phyloP scores from a whole-genome alignment of 1,140 invertebrate genomes.

The Metopolophium dirhodum region DNA sequence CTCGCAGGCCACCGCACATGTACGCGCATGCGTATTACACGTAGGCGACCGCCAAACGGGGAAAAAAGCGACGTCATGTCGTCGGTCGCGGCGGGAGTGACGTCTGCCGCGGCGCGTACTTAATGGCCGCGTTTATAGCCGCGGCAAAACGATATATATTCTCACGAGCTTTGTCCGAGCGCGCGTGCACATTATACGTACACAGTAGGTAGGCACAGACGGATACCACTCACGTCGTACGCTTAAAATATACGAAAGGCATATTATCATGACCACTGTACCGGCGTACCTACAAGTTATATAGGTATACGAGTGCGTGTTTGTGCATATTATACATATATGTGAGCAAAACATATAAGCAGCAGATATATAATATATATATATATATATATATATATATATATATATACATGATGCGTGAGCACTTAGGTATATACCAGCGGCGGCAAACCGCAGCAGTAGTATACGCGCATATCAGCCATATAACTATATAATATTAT shows the following conservation, averaged over 20 bases:
- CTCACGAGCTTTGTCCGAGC: conserved; percentile 25
- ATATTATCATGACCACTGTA: neutral
- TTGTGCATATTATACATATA: too few relatives aligned
- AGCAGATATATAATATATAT: too few relatives aligned
- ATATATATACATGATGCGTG: neutral
- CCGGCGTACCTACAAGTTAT: too few relatives aligned
- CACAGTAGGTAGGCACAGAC: neutral
- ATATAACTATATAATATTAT: neutral
- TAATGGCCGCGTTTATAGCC: neutral
- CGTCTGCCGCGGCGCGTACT: neutral
- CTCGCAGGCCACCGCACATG: neutral
- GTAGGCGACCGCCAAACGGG: neutral
- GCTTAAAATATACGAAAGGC: conserved; percentile 16
- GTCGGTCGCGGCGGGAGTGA: neutral
- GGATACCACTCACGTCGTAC: neutral
- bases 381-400: too few relatives aligned
- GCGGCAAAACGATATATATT: conserved; percentile 20
- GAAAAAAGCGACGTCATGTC: neutral
- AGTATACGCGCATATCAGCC: too few relatives aligned
- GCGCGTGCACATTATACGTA: neutral
- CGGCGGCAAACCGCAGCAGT: neutral
- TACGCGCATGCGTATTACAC: neutral
- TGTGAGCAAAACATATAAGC: too few relatives aligned
- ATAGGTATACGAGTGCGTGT: neutral
- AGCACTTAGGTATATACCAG: neutral